These are phyloP conservation scores for Oplegnathus fasciatus DNA, from an alignment of 2,113 vertebrate species.

Conservation along the genomic window DNA sequence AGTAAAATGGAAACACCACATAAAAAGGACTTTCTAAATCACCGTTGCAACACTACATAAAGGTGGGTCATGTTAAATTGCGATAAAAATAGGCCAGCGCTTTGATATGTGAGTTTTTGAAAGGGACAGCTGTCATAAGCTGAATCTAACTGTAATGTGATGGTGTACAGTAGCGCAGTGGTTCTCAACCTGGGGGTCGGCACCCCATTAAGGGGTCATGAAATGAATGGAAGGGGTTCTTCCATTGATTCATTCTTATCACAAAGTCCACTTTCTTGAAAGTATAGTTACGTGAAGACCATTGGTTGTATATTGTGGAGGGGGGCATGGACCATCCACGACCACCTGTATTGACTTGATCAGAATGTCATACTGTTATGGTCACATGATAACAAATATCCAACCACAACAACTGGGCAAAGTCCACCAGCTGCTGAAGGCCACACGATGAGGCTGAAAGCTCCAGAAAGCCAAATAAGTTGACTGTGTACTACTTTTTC, in stretches of 20 bases:
- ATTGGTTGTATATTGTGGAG: too few relatives aligned
- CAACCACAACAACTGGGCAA: not conserved
- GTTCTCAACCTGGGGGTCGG: not conserved
- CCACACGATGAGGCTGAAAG: not conserved
- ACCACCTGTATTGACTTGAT: not conserved
- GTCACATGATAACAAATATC: not conserved
- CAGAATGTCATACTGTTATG: too few relatives aligned
- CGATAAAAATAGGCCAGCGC: not conserved
- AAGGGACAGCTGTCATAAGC: not conserved
- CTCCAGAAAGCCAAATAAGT: not conserved
- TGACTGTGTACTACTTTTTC: not conserved
- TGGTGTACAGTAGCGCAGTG: not conserved
- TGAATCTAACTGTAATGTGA: too few relatives aligned
- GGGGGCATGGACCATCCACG: not conserved
- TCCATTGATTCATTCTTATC: too few relatives aligned
- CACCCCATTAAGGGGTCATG: not conserved
- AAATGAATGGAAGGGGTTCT: too few relatives aligned
- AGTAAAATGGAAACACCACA: not conserved
- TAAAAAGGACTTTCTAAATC: constrained; percentile 1
- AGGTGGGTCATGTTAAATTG: not conserved
- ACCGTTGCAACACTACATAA: not conserved
- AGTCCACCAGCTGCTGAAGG: too few relatives aligned
- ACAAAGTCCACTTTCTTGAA: too few relatives aligned
- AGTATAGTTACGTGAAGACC: too few relatives aligned
- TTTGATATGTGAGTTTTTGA: not conserved